Base-by-base conservation (phyloP, 2,888 invertebrate genomes). In the Dynastes maya region DNA sequence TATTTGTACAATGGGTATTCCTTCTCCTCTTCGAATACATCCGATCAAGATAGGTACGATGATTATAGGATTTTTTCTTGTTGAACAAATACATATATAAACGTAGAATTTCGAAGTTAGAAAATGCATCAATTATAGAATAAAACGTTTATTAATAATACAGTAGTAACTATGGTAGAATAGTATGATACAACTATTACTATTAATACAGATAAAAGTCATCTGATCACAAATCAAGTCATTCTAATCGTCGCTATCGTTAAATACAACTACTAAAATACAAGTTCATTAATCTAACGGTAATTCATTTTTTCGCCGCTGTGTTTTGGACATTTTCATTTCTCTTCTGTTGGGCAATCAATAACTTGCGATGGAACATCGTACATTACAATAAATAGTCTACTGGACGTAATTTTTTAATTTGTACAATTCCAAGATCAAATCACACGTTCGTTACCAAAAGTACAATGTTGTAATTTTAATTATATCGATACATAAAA, bases 151-250 rank as follows among this genome's bases (percentile, higher is more conserved):
- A 79, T 79, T 79, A 79, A 77, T 79, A 79, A 79, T 79, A 77
- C 61, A 79, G 71, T 79, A 79, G 40, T 77, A 77, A 77, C 79
- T 79, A 79, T 77, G 79, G 79, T 79, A 79, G 72, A 71, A 79
- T 78, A 67, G 77, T 80, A 80, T 80, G 64, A 74, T 80, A 80
- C 80, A 80, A 68, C 79, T 79, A 79, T 74, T 61, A 51, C 79
- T 80, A 80, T 80, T 80, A 80, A 80, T 80, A 80, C 80, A 79
- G 74, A 79, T 72, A 80, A 80, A 78, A 81, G 81, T 82, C 80
- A 83, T 81, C 82, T 81, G 81, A 83, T 83, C 83, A 83, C 83
- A 83, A 82, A 79, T 82, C 78, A 80, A 77, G 79, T 77, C 72
- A 61, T 71, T 72, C 76, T 76, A 79, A 32, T 65, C 63, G 78